These are phyloP conservation scores for Drosophila lacicola DNA, from an alignment of 2,888 invertebrate genomes.

Conservation along the genomic window DNA sequence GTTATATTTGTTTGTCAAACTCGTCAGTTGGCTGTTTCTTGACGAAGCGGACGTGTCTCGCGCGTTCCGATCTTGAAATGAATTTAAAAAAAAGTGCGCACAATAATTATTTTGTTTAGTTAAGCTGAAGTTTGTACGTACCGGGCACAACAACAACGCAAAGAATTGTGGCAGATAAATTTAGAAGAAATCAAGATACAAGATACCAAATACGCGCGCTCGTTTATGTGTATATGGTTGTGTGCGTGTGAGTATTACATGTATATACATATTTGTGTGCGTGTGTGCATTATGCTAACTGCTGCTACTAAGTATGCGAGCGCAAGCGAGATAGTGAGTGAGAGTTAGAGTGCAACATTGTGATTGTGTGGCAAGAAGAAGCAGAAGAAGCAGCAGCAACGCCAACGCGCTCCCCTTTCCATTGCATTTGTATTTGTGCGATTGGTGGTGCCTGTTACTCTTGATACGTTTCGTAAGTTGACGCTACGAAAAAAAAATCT, in stretches of 20 bases:
- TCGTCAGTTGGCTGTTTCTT: slow-evolving; percentile 55
- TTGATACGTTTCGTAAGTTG: slow-evolving; percentile 56
- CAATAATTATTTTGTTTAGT: slow-evolving; percentile 37
- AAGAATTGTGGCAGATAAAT: slow-evolving; percentile 49
- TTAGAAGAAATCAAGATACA: slow-evolving; percentile 59
- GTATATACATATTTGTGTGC: slow-evolving; percentile 22
- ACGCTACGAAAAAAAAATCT: slow-evolving; percentile 50
- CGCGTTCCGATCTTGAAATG: slow-evolving; percentile 52
- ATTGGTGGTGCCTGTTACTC: slow-evolving; percentile 53
- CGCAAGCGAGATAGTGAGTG: slow-evolving; percentile 56
- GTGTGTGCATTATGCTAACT: slow-evolving; percentile 70
- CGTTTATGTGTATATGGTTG: slow-evolving; percentile 3
- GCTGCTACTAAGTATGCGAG: slow-evolving; percentile 57
- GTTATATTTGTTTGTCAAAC: slow-evolving; percentile 51
- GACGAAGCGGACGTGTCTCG: slow-evolving; percentile 45
- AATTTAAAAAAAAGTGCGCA: slow-evolving; percentile 9
- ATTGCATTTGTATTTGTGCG: slow-evolving; percentile 40
- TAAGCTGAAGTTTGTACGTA: slow-evolving; percentile 39
- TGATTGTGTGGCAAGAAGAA: slow-evolving; percentile 62
- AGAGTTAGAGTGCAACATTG: slow-evolving; percentile 65
- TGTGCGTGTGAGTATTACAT: slow-evolving; percentile 59
- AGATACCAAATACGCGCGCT: slow-evolving; percentile 57
- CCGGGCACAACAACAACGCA: slow-evolving; percentile 19
- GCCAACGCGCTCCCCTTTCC: slow-evolving; percentile 61
- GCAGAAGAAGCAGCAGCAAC: slow-evolving; percentile 37